Conservation (phyloP, 2,797 vertebrate species). For the Nyctibius grandis region DNA sequence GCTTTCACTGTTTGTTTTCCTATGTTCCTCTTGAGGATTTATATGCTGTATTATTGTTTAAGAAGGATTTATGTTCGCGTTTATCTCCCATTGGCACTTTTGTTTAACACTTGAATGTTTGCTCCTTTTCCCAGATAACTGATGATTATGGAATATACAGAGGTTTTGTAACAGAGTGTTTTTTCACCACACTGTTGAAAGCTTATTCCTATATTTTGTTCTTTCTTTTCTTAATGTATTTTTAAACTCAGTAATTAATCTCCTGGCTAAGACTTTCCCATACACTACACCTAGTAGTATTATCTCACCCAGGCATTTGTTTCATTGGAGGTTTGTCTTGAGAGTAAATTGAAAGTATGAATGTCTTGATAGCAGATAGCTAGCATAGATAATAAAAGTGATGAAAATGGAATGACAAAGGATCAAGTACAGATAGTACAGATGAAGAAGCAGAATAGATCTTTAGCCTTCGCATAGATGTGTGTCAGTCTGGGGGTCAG, state of each 20-base stretch:
- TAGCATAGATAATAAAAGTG: not conserved
- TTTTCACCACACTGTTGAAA: not conserved
- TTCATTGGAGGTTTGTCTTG: not conserved
- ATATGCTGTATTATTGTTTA: not conserved
- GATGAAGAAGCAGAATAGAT: not conserved
- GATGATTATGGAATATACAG: not conserved
- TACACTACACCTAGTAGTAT: not conserved
- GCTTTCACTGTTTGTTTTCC: not conserved
- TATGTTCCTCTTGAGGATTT: not conserved
- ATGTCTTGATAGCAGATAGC: not conserved
- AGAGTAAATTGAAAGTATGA: not conserved
- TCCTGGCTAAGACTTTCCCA: not conserved
- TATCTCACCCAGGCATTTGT: not conserved
- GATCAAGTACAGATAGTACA: not conserved
- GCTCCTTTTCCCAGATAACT: not conserved
- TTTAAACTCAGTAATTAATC: not conserved
- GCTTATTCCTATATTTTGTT: not conserved
- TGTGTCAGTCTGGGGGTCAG: not conserved
- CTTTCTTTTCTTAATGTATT: not conserved
- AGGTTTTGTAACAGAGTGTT: not conserved
- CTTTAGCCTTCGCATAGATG: not conserved
- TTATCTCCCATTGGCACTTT: not conserved
- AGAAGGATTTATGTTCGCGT: not conserved
- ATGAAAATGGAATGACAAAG: not conserved
- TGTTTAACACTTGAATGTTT: not conserved